Percentiles rank a stretch among this genome's conserved stretches.
Conservation (phyloP, 2,113 vertebrate genomes). For the Gulo gulo region DNA sequence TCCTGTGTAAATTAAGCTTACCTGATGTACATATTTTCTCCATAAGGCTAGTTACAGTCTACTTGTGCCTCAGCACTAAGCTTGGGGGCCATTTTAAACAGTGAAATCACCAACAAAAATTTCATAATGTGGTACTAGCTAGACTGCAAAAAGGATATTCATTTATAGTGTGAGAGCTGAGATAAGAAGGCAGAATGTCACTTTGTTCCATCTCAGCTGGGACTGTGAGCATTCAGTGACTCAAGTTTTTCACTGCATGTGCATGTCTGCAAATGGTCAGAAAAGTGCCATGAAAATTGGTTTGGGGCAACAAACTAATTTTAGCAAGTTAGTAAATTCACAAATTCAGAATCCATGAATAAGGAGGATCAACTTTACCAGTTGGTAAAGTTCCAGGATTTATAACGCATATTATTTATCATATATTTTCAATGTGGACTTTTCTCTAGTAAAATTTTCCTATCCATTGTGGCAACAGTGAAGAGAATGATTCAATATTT, state of each 20-base stretch:
- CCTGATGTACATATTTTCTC: background rate
- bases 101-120: background rate
- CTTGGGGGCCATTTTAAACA: background rate
- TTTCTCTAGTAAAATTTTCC: background rate
- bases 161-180: background rate
- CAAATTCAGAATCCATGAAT: background rate
- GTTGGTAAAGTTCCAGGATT: background rate
- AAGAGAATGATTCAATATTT: background rate
- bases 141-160: background rate
- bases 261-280: background rate
- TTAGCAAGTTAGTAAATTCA: background rate
- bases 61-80: background rate
- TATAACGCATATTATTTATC: background rate
- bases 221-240: rapidly evolving
- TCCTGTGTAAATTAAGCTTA: background rate
- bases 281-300: background rate
- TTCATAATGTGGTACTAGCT: background rate
- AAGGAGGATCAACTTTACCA: background rate
- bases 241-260: background rate
- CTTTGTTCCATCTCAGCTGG: background rate
- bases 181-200: background rate
- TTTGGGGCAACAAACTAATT: background rate
- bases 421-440: background rate
- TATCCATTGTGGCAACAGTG: background rate
- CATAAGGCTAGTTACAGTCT: background rate